Evolutionary conservation across 2,113 vertebrate genomes (phyloP).

Genomic region (Grallaria varia): DNA sequence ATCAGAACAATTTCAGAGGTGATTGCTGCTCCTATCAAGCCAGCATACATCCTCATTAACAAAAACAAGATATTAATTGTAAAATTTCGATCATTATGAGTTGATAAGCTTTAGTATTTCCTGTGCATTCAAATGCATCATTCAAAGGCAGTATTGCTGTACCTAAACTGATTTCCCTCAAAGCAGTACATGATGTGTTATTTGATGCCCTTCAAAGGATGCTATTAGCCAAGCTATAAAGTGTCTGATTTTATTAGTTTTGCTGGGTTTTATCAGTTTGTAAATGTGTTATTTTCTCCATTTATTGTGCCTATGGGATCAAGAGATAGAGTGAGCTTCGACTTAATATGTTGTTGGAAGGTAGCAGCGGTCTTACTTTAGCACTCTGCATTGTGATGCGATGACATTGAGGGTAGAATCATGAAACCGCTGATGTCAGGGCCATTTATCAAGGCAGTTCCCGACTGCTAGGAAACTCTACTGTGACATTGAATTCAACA

Average conservation of each 20-base stretch:
- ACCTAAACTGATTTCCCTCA: slow-evolving; percentile 77
- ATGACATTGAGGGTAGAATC: slow-evolving; percentile 78
- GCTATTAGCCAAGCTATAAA: slow-evolving; percentile 81
- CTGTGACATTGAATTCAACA: slow-evolving; percentile 73
- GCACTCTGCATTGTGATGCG: slow-evolving; percentile 58
- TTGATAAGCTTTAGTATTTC: slow-evolving; percentile 52
- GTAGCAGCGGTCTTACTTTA: slow-evolving; percentile 70
- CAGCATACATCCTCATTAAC: background rate
- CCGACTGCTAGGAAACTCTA: slow-evolving; percentile 68
- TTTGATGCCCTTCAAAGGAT: slow-evolving; percentile 85
- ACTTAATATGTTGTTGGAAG: slow-evolving; percentile 77
- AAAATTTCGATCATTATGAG: slow-evolving; percentile 14
- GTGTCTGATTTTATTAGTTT: slow-evolving; percentile 83
- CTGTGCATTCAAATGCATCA: slow-evolving; percentile 60
- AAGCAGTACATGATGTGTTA: slow-evolving; percentile 77
- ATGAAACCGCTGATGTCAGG: slow-evolving; percentile 76
- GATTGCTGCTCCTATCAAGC: background rate
- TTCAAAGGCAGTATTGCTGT: slow-evolving; percentile 52
- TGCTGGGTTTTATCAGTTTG: slow-evolving; percentile 80
- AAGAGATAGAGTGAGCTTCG: slow-evolving; percentile 75
- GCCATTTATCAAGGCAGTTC: slow-evolving; percentile 77
- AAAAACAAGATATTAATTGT: slow-evolving; percentile 29
- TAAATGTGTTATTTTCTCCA: slow-evolving; percentile 83
- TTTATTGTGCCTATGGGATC: slow-evolving; percentile 81
- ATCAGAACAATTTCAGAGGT: background rate